A percentile compares a stretch with the other conserved stretches of the same genome.
Evolutionary conservation across 1,140 invertebrate genomes (phyloP).

Genomic region (Calosoma granatense): DNA sequence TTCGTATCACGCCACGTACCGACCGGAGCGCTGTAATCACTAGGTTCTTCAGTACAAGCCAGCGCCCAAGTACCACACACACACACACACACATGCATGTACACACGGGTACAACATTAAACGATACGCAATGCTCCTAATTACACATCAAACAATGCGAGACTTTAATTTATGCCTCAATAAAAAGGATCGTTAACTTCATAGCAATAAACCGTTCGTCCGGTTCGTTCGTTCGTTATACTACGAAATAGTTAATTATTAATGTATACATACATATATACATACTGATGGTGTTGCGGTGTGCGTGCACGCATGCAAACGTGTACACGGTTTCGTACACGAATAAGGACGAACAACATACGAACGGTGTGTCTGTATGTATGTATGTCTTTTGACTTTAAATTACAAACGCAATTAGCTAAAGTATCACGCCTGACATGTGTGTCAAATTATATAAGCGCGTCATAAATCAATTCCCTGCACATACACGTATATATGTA

Average conservation of each 20-base stretch:
- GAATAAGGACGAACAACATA: not conserved
- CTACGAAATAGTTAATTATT: not conserved
- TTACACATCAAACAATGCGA: constrained; percentile 21
- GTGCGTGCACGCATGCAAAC: not conserved
- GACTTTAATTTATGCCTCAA: constrained; percentile 19
- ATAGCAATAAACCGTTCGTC: constrained; percentile 5
- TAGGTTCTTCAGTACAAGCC: constrained; percentile 13
- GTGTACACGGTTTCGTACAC: not conserved
- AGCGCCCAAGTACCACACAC: not conserved
- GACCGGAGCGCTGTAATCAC: constrained; percentile 20
- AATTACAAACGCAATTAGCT: not conserved
- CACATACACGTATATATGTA: too few species aligned
- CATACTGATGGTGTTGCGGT: not conserved
- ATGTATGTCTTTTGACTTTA: not conserved
- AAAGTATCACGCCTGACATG: not conserved
- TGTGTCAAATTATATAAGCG: not conserved
- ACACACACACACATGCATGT: not conserved
- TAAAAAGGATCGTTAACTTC: constrained; percentile 18
- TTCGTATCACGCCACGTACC: constrained; percentile 26
- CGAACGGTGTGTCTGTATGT: not conserved
- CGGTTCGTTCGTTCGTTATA: not conserved
- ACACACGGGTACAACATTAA: constrained; percentile 13
- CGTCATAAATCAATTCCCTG: not conserved
- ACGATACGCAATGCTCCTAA: constrained; percentile 23
- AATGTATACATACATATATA: too few species aligned